Conservation (phyloP, 2,888 invertebrate genomes). For the Acrobasis repandana region DNA sequence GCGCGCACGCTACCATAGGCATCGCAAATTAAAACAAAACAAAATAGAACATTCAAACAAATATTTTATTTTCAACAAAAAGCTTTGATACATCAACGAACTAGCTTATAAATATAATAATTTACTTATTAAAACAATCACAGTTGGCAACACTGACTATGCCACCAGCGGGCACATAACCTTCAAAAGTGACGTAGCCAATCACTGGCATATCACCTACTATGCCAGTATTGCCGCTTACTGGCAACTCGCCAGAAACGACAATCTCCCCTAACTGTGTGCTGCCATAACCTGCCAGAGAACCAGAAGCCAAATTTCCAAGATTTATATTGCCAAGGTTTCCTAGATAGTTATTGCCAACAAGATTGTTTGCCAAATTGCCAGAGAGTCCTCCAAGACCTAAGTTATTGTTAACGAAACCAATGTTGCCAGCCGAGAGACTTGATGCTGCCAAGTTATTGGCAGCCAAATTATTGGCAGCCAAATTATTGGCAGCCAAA, state of each 20-base stretch:
- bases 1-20: too few species aligned
- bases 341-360: constrained; percentile 16
- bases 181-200: constrained; percentile 71
- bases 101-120: constrained; percentile 29
- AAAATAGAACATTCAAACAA: constrained; percentile 19
- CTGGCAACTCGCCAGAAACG: constrained; percentile 60
- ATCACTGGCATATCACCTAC: constrained; percentile 68
- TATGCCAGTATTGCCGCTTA: constrained; percentile 58
- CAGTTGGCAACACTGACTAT: constrained; percentile 60
- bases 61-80: constrained; percentile 25
- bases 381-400: constrained; percentile 5
- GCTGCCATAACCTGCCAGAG: constrained; percentile 24
- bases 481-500: constrained; percentile 2
- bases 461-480: constrained; percentile 11
- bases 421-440: background rate
- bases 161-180: constrained; percentile 64
- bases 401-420: constrained; percentile 1
- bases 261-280: constrained; percentile 57
- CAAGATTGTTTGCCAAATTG: constrained; percentile 9
- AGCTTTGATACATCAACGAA: constrained; percentile 31
- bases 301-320: background rate
- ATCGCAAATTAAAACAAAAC: background rate
- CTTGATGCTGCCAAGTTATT: constrained; percentile 9
- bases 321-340: constrained; percentile 6
- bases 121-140: constrained; percentile 38